Conservation (phyloP, 2,888 invertebrate genomes). For the Corbicula japonica region DNA sequence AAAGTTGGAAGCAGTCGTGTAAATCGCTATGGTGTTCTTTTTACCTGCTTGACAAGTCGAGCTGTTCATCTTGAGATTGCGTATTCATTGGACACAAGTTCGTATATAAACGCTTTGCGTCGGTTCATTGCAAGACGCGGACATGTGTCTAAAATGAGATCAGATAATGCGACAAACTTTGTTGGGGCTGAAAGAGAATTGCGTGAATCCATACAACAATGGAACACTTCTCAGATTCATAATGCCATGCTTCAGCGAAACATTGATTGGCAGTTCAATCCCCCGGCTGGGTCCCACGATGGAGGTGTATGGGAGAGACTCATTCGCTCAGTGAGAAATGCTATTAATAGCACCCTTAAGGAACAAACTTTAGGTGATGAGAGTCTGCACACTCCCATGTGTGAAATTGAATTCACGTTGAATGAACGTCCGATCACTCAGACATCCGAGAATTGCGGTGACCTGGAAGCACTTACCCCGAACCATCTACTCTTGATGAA, state of each 20-base stretch:
- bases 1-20: constrained; percentile 47
- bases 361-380: constrained; percentile 54
- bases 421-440: constrained; percentile 58
- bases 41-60: background rate
- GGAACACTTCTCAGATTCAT: constrained; percentile 19
- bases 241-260: constrained; percentile 37
- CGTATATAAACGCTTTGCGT: background rate
- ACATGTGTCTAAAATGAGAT: constrained; percentile 33
- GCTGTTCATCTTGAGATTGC: background rate
- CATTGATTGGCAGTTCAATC: constrained; percentile 58
- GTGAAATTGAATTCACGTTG: constrained; percentile 53
- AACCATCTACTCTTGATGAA: constrained; percentile 28
- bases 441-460: constrained; percentile 31
- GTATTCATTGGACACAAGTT: too few relatives aligned
- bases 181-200: constrained; percentile 53
- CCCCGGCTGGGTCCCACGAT: constrained; percentile 41
- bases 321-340: constrained; percentile 23
- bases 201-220: constrained; percentile 13
- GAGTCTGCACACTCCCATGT: constrained; percentile 52
- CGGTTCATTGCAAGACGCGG: constrained; percentile 30
- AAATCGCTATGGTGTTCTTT: constrained; percentile 57
- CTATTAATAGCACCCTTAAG: constrained; percentile 27
- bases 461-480: constrained; percentile 50
- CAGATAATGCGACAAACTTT: constrained; percentile 62
- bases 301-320: constrained; percentile 49